Percentiles rank a stretch among this genome's conserved stretches.
Evolutionary conservation across 1,140 invertebrate species (phyloP).

Genomic region (Atta cephalotes): DNA sequence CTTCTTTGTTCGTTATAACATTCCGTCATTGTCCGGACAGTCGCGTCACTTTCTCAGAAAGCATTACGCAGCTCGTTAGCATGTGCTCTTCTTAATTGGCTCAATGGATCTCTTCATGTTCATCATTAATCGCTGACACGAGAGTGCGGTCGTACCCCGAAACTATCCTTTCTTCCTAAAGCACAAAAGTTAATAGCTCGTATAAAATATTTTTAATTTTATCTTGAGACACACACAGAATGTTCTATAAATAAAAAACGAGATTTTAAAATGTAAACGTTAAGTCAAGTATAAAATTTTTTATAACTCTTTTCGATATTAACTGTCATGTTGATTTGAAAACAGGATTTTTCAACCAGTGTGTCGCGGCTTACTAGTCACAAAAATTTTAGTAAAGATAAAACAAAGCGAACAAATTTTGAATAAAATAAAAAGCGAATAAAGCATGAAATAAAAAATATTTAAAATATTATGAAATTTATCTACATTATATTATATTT

Average conservation of each 20-base stretch:
- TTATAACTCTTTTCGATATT: not conserved
- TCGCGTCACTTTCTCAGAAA: slow-evolving; percentile 76
- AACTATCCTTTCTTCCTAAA: not conserved
- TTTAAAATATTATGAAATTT: too few species aligned
- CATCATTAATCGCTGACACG: slow-evolving; percentile 69
- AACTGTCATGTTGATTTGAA: not conserved
- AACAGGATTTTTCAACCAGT: not conserved
- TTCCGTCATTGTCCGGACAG: slow-evolving; percentile 56
- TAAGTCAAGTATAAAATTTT: not conserved
- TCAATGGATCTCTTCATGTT: slow-evolving; percentile 73
- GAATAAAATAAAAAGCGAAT: too few species aligned
- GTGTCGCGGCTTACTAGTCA: too few species aligned
- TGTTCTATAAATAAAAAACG: not conserved
- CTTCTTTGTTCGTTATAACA: slow-evolving; percentile 61
- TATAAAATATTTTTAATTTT: slow-evolving; percentile 6
- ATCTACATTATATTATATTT: too few species aligned
- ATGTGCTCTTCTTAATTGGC: slow-evolving; percentile 75
- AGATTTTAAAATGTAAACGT: not conserved
- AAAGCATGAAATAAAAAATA: too few species aligned
- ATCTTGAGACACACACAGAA: not conserved
- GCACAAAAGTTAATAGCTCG: not conserved
- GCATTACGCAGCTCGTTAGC: slow-evolving; percentile 73
- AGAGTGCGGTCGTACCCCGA: not conserved
- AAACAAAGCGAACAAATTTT: too few species aligned
- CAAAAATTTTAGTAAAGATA: too few species aligned